Conservation (phyloP, 2,113 vertebrate genomes). For the Pterocles orientalis region DNA sequence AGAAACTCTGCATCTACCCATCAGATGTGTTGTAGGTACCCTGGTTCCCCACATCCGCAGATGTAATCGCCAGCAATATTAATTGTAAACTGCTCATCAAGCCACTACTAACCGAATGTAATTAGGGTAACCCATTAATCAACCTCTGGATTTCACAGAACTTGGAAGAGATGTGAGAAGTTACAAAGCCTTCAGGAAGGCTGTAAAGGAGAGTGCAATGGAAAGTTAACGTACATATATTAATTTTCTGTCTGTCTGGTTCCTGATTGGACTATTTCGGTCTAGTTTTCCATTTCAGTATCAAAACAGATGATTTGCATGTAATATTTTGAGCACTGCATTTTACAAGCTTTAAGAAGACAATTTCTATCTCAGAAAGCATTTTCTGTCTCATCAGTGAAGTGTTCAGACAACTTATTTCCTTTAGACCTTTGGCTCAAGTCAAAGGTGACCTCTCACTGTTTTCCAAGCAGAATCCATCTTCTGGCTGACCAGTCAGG, state of each 20-base stretch:
- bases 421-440: neutral
- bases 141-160: neutral
- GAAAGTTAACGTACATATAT: neutral
- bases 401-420: neutral
- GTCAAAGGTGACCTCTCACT: neutral
- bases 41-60: neutral
- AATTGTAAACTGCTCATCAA: neutral
- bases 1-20: neutral
- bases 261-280: neutral
- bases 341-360: neutral
- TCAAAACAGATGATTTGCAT: neutral
- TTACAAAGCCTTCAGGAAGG: neutral
- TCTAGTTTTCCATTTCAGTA: neutral
- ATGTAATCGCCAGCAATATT: neutral
- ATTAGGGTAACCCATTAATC: neutral
- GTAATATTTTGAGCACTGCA: neutral
- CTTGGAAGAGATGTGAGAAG: neutral
- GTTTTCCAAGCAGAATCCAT: neutral
- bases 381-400: neutral
- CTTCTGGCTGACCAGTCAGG: neutral
- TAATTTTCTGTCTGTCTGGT: neutral
- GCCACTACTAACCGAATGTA: neutral
- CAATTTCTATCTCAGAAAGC: neutral
- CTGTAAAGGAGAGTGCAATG: neutral
- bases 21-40: neutral